Evolutionary conservation across 2,888 invertebrate genomes (phyloP).

Genomic region (Microctonus aethiopoides): DNA sequence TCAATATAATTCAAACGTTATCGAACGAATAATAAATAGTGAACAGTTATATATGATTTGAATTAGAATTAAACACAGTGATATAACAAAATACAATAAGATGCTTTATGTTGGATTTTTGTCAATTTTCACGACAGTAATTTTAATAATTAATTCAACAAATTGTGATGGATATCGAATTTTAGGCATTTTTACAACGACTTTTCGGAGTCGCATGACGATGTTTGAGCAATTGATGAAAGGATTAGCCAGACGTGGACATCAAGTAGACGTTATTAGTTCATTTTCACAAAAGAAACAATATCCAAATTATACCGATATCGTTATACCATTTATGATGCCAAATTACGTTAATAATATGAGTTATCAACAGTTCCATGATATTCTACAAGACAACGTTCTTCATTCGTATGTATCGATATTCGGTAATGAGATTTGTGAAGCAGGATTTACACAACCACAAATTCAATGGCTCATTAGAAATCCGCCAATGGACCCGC

Average conservation of each 20-base stretch:
- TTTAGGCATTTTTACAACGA: constrained; percentile 66
- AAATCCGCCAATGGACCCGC: constrained; percentile 51
- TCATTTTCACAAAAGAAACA: constrained; percentile 59
- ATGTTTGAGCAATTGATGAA: constrained; percentile 65
- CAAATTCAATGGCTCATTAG: constrained; percentile 47
- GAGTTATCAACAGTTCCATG: constrained; percentile 41
- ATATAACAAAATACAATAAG: too few species aligned
- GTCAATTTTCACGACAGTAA: background rate
- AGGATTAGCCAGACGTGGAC: constrained; percentile 66
- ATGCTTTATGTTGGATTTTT: too few species aligned
- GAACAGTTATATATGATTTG: too few species aligned
- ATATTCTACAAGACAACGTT: background rate
- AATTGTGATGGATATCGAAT: constrained; percentile 56
- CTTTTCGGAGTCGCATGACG: constrained; percentile 67
- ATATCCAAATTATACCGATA: constrained; percentile 59
- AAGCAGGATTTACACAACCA: constrained; percentile 39
- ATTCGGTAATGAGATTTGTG: constrained; percentile 44
- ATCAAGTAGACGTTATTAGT: constrained; percentile 65
- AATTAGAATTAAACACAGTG: too few species aligned
- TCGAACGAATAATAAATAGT: too few species aligned
- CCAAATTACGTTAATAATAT: constrained; percentile 45
- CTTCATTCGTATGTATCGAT: constrained; percentile 24
- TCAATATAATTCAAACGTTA: too few species aligned
- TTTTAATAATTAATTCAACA: background rate
- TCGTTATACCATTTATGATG: constrained; percentile 50